These are phyloP conservation scores for Micrasema longulum DNA, from an alignment of 1,140 invertebrate genomes.

Conservation along the genomic window DNA sequence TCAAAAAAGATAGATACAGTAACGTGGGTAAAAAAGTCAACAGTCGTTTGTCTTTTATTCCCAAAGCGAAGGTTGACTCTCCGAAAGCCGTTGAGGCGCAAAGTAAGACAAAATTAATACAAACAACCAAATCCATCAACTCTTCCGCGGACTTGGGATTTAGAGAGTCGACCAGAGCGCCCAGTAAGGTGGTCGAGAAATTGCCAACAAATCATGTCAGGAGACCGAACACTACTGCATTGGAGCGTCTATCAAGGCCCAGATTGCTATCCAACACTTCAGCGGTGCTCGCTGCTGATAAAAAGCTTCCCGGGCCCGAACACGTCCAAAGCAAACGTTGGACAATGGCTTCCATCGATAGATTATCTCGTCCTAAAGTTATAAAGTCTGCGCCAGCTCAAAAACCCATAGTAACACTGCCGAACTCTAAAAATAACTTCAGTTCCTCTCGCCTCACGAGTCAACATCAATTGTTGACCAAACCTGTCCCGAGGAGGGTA, in stretches of 20 bases:
- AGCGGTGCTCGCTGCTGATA: slow-evolving; percentile 1
- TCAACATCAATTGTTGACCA: too few relatives aligned
- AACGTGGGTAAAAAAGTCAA: slow-evolving; percentile 23
- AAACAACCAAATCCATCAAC: not conserved
- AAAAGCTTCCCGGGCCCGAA: not conserved
- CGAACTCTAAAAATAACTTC: too few relatives aligned
- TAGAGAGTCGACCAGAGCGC: too few relatives aligned
- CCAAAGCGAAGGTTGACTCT: not conserved
- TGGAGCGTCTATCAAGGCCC: slow-evolving; percentile 30
- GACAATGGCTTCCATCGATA: slow-evolving; percentile 40
- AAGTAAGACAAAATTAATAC: not conserved
- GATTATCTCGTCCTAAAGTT: slow-evolving; percentile 43
- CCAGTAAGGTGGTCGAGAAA: too few relatives aligned
- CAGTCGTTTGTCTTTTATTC: slow-evolving; percentile 2
- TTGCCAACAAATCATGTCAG: too few relatives aligned
- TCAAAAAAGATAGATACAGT: slow-evolving; percentile 1
- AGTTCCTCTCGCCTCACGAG: too few relatives aligned
- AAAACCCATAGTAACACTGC: too few relatives aligned
- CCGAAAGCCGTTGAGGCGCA: not conserved
- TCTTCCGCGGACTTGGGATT: too few relatives aligned
- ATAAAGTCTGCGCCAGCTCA: not conserved
- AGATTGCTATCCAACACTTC: slow-evolving; percentile 4
- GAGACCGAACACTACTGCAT: slow-evolving; percentile 32
- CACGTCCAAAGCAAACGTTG: slow-evolving; percentile 40
- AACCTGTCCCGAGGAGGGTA: slow-evolving; percentile 14